phyloP scores from a whole-genome alignment of 2,113 vertebrate genomes.

The Okapia johnstoni region DNA sequence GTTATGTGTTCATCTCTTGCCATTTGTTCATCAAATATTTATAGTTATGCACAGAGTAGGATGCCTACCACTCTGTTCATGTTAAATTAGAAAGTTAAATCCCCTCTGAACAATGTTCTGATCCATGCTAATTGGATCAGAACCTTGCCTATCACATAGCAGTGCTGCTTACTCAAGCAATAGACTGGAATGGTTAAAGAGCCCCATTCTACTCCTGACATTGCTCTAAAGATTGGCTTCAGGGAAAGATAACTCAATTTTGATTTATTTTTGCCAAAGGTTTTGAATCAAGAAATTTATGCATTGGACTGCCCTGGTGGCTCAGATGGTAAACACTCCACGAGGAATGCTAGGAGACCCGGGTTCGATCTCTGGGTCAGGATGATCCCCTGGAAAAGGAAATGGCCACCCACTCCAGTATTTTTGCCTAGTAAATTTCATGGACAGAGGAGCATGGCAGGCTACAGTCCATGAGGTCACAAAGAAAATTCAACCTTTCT shows the following conservation, averaged over 20 bases:
- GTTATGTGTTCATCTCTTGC: neutral
- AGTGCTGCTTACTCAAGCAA: neutral
- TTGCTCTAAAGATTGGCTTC: neutral
- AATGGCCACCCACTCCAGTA: neutral
- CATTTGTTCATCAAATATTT: neutral
- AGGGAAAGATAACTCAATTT: neutral
- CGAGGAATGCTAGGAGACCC: neutral
- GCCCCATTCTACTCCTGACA: too few species aligned
- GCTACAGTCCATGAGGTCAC: neutral
- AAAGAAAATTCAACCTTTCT: neutral
- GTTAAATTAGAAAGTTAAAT: neutral
- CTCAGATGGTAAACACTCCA: neutral
- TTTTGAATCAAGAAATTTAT: neutral
- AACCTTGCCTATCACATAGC: neutral
- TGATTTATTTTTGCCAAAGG: neutral
- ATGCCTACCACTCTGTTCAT: neutral
- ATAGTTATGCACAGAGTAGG: neutral
- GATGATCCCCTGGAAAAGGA: neutral
- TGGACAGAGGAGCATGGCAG: neutral
- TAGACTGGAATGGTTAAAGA: neutral
- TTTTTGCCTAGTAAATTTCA: neutral
- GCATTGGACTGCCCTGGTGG: neutral
- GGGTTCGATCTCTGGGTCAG: neutral
- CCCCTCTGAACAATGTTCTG: neutral
- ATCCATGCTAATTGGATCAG: neutral